Evolutionary conservation across 2,113 vertebrate genomes (phyloP).

Genomic region (Nanorana parkeri): DNA sequence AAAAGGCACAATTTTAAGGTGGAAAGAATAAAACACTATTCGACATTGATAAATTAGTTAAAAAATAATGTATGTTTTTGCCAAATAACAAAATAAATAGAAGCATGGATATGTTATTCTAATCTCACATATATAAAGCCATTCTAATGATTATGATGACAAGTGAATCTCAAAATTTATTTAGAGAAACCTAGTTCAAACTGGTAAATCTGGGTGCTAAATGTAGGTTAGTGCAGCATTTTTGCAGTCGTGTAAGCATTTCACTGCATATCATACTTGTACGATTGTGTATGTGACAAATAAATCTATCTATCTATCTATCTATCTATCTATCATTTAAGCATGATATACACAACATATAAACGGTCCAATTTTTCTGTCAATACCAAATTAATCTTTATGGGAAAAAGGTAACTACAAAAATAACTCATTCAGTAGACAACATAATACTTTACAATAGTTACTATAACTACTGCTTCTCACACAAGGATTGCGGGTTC

Average conservation of each 20-base stretch:
- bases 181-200: background rate
- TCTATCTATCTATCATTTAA: no score
- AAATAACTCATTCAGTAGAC: background rate
- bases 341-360: background rate
- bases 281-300: no score
- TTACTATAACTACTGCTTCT: no score
- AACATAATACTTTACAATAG: no score
- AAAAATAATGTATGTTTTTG: background rate
- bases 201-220: background rate
- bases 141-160: slow-evolving; percentile 25
- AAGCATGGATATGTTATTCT: background rate
- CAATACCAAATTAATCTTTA: background rate
- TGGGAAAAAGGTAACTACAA: background rate
- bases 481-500: no score
- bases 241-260: no score
- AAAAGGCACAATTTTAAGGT: no score
- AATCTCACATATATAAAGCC: background rate
- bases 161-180: background rate
- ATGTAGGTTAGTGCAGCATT: background rate
- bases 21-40: background rate
- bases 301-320: no score
- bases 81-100: slow-evolving; percentile 1
- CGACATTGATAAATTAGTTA: background rate
- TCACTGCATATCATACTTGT: no score
- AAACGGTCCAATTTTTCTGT: background rate